Percentiles rank a stretch among this genome's conserved stretches.
Evolutionary conservation across 2,888 invertebrate genomes (phyloP).

Genomic region (Elegia similella): DNA sequence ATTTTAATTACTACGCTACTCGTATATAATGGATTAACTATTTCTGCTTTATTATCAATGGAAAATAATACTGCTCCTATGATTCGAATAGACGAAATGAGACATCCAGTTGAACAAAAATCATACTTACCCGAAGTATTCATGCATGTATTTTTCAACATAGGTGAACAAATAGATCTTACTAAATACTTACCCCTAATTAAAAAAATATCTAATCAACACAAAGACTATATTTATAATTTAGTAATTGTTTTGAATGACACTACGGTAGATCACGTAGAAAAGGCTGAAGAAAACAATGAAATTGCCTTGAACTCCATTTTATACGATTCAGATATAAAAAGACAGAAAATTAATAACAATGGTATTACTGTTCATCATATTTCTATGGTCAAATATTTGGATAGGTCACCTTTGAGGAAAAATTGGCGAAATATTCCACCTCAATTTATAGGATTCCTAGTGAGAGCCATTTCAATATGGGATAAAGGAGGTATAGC

Average conservation of each 20-base stretch:
- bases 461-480: slow-evolving; percentile 57
- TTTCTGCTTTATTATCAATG: slow-evolving; percentile 48
- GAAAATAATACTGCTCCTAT: slow-evolving; percentile 27
- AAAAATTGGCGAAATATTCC: slow-evolving; percentile 57
- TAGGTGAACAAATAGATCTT: slow-evolving; percentile 43
- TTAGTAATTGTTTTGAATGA: slow-evolving; percentile 59
- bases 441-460: slow-evolving; percentile 51
- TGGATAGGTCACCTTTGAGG: slow-evolving; percentile 58
- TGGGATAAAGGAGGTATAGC: slow-evolving; percentile 73
- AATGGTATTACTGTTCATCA: slow-evolving; percentile 48
- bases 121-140: slow-evolving; percentile 40
- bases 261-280: slow-evolving; percentile 29
- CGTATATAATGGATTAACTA: slow-evolving; percentile 58
- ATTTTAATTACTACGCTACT: slow-evolving; percentile 57
- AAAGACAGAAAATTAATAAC: slow-evolving; percentile 25
- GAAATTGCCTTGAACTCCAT: slow-evolving; percentile 57
- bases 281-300: slow-evolving; percentile 55
- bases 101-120: slow-evolving; percentile 20
- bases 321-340: slow-evolving; percentile 38
- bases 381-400: slow-evolving; percentile 46
- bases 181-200: slow-evolving; percentile 55
- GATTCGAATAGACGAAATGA: slow-evolving; percentile 28
- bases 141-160: slow-evolving; percentile 57
- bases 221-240: slow-evolving; percentile 51
- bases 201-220: slow-evolving; percentile 49